phyloP scores from a whole-genome alignment of 2,113 vertebrate genomes.

The Trematomus loennbergii region DNA sequence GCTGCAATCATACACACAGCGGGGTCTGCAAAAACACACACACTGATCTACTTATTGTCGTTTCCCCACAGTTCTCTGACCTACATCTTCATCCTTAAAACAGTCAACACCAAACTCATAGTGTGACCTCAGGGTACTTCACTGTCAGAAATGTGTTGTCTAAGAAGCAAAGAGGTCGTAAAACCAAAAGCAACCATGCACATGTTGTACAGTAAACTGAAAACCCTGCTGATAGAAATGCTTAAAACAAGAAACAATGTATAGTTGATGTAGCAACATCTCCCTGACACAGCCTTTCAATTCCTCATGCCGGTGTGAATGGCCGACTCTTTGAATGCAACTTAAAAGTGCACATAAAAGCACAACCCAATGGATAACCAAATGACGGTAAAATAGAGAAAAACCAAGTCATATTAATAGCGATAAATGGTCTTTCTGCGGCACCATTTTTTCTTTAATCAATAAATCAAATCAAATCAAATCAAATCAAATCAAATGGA shows the following conservation, averaged over 20 bases:
- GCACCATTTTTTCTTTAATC: background rate
- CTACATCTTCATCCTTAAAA: conserved; percentile 11
- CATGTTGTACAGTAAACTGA: background rate
- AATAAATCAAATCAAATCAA: too few species aligned
- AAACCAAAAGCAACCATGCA: background rate
- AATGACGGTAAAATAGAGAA: background rate
- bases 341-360: background rate
- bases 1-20: background rate
- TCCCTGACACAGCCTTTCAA: background rate
- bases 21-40: background rate
- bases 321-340: background rate
- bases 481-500: too few species aligned
- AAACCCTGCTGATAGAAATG: background rate
- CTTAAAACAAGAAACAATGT: background rate
- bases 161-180: too few species aligned
- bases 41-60: background rate
- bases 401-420: too few species aligned
- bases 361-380: background rate
- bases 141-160: too few species aligned
- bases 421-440: background rate
- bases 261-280: background rate
- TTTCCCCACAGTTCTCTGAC: conserved; percentile 33
- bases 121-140: background rate
- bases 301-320: background rate
- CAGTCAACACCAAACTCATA: conserved; percentile 8